Base-by-base conservation (phyloP, 2,888 invertebrate species). In the Melolontha melolontha region DNA sequence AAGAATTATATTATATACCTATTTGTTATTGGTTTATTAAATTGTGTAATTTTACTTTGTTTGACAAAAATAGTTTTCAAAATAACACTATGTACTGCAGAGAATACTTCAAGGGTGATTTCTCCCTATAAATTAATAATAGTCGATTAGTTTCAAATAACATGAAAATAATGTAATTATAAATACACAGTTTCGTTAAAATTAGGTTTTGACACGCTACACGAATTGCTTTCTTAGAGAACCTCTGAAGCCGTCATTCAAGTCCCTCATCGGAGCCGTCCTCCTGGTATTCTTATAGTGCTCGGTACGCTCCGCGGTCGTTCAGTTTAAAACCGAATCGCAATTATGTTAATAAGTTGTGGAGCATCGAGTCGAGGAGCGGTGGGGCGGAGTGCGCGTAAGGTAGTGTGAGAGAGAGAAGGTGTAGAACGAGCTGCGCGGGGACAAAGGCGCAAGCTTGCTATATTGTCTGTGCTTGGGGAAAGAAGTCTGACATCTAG, bases 381-480 rank as follows among this genome's bases (percentile, higher is more conserved):
- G 29, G 52, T 34, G 52, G 29, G 10, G 16, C 10, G 47, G 34
- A 8, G 62, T 11, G 17, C 39, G 42, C 17, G 57, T n/a, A 52
- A 47, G 14, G 11, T 14, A 17, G 55, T 29, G 57, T 11, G 34
- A 47, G 16, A 55, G 39, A 52, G 22, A 47, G 64, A 55, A 54
- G 40, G 49, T 66, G 66, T 42, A 22, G 66, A 64, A 39, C 52
- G 51, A 27, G 17, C 34, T 68, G 70, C 68, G 70, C 71, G 71
- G 71, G 69, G 71, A 41, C 47, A 57, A 67, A 70, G 73, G 70
- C 73, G 71, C 70, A 69, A 70, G 57, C 42, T 54, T 27, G 57
- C 34, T 57, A 27, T 57, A 41, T 55, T 17, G 55, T 11, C 8
- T 42, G 42, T 41, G 70, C 66, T 73, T 70, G 65, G 72, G 72